These are phyloP conservation scores for Neomonachus schauinslandi DNA, from an alignment of 2,113 vertebrate species.

Conservation along the genomic window DNA sequence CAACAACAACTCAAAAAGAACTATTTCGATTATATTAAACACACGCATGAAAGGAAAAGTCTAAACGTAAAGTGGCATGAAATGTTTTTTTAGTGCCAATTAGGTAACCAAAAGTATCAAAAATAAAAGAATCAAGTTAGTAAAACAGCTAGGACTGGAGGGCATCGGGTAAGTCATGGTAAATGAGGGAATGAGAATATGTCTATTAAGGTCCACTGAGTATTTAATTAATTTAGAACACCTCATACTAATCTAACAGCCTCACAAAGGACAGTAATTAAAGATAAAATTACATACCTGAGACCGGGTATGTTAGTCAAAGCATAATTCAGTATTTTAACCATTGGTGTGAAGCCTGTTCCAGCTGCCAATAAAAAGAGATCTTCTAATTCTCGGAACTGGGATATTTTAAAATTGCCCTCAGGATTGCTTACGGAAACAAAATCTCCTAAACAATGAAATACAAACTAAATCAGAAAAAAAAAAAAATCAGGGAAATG, in stretches of 20 bases:
- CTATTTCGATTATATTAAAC: conserved; percentile 48
- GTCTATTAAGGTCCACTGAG: neutral
- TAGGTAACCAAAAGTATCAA: conserved; percentile 7
- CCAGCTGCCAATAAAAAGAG: conserved; percentile 95
- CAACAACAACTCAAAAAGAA: conserved; percentile 37
- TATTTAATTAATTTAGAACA: conserved; percentile 12
- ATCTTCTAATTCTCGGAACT: conserved; percentile 89
- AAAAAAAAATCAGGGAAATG: conserved; percentile 7
- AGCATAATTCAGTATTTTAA: conserved; percentile 89
- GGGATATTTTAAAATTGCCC: conserved; percentile 90
- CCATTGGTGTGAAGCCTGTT: conserved; percentile 98
- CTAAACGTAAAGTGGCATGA: neutral
- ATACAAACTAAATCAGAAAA: conserved; percentile 70
- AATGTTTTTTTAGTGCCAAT: conserved; percentile 34
- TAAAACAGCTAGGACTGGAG: neutral
- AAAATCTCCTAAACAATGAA: conserved; percentile 87
- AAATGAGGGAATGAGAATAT: neutral
- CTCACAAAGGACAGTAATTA: conserved; percentile 18
- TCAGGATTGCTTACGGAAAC: conserved; percentile 92
- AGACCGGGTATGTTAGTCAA: conserved; percentile 86
- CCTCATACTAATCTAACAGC: conserved; percentile 19
- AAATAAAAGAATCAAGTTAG: conserved; percentile 39
- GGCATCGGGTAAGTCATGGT: neutral
- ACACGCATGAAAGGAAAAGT: neutral
- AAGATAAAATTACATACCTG: conserved; percentile 86